A percentile compares a stretch with the other conserved stretches of the same genome.
Evolutionary conservation across 2,113 vertebrate species (phyloP).

Genomic region (Rousettus leschenaultii): DNA sequence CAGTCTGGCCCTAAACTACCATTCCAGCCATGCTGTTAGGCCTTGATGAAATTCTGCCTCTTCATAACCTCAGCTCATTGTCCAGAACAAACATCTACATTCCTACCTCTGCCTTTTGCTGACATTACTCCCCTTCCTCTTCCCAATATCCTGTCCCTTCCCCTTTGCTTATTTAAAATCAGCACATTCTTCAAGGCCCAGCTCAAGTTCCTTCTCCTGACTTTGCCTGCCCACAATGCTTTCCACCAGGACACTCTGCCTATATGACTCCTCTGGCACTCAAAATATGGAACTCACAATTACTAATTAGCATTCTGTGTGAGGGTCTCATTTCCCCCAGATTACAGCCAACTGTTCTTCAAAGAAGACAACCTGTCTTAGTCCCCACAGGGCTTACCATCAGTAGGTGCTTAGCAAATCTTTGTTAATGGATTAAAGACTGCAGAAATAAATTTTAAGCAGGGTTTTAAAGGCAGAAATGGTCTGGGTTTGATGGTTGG

Average conservation of each 20-base stretch:
- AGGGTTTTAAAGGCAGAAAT: conserved; percentile 30
- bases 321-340: background rate
- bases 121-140: background rate
- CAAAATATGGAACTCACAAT: background rate
- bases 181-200: conserved; percentile 11
- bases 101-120: background rate
- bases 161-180: conserved; percentile 27
- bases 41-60: background rate
- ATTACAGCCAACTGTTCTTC: conserved; percentile 3
- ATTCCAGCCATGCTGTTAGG: background rate
- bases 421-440: conserved; percentile 55
- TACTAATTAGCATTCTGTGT: background rate
- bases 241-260: background rate
- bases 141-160: conserved; percentile 13
- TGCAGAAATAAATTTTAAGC: conserved; percentile 44
- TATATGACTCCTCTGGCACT: background rate
- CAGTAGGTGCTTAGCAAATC: background rate
- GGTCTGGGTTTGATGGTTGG: conserved; percentile 28
- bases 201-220: background rate
- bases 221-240: background rate
- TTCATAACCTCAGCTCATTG: background rate
- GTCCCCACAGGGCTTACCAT: background rate
- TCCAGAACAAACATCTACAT: background rate
- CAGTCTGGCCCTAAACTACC: background rate
- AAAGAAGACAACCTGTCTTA: background rate